Evolutionary conservation across 2,797 vertebrate genomes (phyloP).

Genomic region (Syngnathus acus): DNA sequence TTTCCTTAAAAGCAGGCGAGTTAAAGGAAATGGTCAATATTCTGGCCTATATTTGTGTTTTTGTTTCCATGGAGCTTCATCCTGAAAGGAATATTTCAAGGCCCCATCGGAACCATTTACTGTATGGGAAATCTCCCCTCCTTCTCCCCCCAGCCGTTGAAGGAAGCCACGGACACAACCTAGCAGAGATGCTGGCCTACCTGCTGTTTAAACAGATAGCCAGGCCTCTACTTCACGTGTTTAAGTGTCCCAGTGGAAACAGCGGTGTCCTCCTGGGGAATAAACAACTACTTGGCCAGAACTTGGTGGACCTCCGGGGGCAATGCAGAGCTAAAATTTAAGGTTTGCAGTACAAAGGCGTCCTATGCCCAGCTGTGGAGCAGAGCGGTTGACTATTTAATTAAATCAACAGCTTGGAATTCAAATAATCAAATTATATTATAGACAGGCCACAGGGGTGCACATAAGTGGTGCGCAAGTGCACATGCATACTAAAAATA

Average conservation of each 20-base stretch:
- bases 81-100: conserved; percentile 50
- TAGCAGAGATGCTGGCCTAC: conserved; percentile 55
- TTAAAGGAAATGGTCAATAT: conserved; percentile 13
- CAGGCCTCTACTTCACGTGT: conserved; percentile 56
- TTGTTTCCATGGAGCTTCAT: conserved; percentile 46
- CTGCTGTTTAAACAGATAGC: conserved; percentile 71
- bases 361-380: conserved; percentile 37
- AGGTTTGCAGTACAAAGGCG: conserved; percentile 42
- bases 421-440: no score
- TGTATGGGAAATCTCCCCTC: conserved; percentile 55
- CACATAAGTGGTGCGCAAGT: no score
- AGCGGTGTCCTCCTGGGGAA: conserved; percentile 54
- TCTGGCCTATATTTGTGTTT: conserved; percentile 35
- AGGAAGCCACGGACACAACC: conserved; percentile 61
- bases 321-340: conserved; percentile 20
- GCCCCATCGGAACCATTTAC: conserved; percentile 32
- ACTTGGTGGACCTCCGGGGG: conserved; percentile 54
- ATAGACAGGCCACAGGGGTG: no score
- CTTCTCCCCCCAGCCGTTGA: conserved; percentile 24
- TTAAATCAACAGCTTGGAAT: neutral
- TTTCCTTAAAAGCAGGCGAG: neutral
- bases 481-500: no score
- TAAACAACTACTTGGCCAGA: conserved; percentile 66
- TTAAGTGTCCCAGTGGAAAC: conserved; percentile 56
- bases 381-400: conserved; percentile 14